Evolutionary conservation across 2,888 invertebrate species (phyloP).

Genomic region (Brenthis daphne): DNA sequence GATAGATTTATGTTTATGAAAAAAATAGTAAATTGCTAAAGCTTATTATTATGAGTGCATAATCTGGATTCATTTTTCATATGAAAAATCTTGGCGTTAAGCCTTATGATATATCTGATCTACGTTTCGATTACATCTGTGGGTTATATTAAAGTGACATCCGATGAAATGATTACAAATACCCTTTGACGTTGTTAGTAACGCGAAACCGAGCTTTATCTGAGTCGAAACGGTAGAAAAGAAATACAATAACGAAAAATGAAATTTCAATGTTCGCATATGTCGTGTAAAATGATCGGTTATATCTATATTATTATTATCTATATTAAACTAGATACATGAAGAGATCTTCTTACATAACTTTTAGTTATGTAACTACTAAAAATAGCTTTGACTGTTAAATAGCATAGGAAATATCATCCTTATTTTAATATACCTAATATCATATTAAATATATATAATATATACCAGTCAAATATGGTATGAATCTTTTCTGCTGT

Average conservation of each 20-base stretch:
- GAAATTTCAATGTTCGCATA: not conserved
- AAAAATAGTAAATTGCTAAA: no score
- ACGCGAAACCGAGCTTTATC: conserved; percentile 18
- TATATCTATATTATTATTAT: no score
- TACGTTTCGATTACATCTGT: conserved; percentile 13
- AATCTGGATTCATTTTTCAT: not conserved
- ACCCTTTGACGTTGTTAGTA: conserved; percentile 30
- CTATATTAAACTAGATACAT: no score
- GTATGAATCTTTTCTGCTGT: no score
- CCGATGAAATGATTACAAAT: conserved; percentile 22
- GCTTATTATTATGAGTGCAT: not conserved
- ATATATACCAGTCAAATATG: no score
- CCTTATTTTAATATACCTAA: no score
- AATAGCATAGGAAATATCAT: no score
- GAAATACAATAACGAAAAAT: conserved; percentile 1
- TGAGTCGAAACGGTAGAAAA: not conserved
- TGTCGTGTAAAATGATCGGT: not conserved
- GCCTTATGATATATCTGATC: conserved; percentile 7
- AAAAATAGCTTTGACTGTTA: no score
- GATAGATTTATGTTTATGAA: no score
- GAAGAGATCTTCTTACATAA: no score
- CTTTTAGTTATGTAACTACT: no score
- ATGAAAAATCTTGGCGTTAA: not conserved
- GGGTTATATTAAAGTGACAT: conserved; percentile 12
- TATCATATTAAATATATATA: no score